Base-by-base conservation (phyloP, 2,888 invertebrate genomes). In the Chironomus tentans region DNA sequence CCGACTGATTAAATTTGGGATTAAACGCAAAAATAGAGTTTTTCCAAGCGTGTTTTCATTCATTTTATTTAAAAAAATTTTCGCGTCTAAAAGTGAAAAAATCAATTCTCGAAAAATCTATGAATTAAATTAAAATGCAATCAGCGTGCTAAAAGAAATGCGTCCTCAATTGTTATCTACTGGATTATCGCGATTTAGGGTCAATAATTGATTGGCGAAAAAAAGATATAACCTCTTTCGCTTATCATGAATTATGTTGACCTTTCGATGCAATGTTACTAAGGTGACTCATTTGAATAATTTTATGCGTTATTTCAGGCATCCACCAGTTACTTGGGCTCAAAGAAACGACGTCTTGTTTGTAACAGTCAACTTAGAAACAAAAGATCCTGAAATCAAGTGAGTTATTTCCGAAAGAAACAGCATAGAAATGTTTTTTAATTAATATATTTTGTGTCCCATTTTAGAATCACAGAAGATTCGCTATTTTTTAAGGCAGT, bases 311-410 rank as follows among this genome's bases (percentile, higher is more conserved):
- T 56, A 1, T 15, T n/a, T 77, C 77, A 79, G 81, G 76, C 80
- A 82, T 80, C 92, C 93, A 81, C 96, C 97, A 78, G 92, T 97
- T 80, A 88, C 93, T 85, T 98, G 98, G 98, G 97, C 97, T 77
- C 97, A 98, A 84, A 88, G 95, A 81, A 90, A 89, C 80, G 89
- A 90, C 81, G 86, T 92, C 80, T 84, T 98, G 78, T 94, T 90
- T 82, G 87, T 98, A 80, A 97, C 95, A 79, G 91, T 98, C 83
- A 93, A 93, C 85, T 87, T 97, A 81, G 97, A 96, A 87, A 92
- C 92, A 82, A 93, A 92, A 86, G 88, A 92, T 81, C 94, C 95
- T 75, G 88, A 87, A 80, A 90, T 97, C 80, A 92, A 90, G 85
- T 87, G 88, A 82, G 88, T 88, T 22, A 61, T 28, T 38, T 38